Percentiles rank a stretch among this genome's conserved stretches.
These are phyloP conservation scores for Dreissena polymorpha DNA, from an alignment of 1,140 invertebrate genomes.

Conservation along the genomic window DNA sequence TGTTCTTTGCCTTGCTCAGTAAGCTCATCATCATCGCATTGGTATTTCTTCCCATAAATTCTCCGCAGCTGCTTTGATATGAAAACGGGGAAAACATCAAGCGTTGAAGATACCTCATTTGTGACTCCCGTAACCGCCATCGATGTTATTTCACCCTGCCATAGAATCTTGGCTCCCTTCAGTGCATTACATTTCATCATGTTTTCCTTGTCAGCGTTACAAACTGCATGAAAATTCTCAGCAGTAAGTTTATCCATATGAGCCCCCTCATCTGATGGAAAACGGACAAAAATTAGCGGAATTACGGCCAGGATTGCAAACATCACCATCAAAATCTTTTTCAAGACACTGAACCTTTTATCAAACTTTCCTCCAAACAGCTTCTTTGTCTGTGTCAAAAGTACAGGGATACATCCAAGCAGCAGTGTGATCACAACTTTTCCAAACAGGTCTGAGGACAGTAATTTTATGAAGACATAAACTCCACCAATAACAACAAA, in stretches of 20 bases:
- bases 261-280: slow-evolving; percentile 57
- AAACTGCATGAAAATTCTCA: slow-evolving; percentile 63
- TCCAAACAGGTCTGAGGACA: slow-evolving; percentile 69
- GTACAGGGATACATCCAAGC: slow-evolving; percentile 65
- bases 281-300: slow-evolving; percentile 68
- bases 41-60: slow-evolving; percentile 68
- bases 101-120: slow-evolving; percentile 67
- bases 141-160: slow-evolving; percentile 63
- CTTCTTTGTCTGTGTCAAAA: slow-evolving; percentile 70
- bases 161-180: slow-evolving; percentile 65
- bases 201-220: slow-evolving; percentile 56
- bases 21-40: slow-evolving; percentile 61
- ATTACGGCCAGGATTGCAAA: slow-evolving; percentile 70
- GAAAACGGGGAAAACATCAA: slow-evolving; percentile 68
- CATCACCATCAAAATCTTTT: slow-evolving; percentile 69
- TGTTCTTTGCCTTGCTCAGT: slow-evolving; percentile 52
- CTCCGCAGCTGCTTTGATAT: slow-evolving; percentile 68
- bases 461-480: slow-evolving; percentile 61
- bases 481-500: slow-evolving; percentile 55
- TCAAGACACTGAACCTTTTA: slow-evolving; percentile 60
- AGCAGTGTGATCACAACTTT: slow-evolving; percentile 70
- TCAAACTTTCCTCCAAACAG: slow-evolving; percentile 69
- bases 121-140: slow-evolving; percentile 67
- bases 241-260: slow-evolving; percentile 56
- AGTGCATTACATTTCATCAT: slow-evolving; percentile 67